Evolutionary conservation across 2,888 invertebrate species (phyloP).

Genomic region (Synanthedon tipuliformis): DNA sequence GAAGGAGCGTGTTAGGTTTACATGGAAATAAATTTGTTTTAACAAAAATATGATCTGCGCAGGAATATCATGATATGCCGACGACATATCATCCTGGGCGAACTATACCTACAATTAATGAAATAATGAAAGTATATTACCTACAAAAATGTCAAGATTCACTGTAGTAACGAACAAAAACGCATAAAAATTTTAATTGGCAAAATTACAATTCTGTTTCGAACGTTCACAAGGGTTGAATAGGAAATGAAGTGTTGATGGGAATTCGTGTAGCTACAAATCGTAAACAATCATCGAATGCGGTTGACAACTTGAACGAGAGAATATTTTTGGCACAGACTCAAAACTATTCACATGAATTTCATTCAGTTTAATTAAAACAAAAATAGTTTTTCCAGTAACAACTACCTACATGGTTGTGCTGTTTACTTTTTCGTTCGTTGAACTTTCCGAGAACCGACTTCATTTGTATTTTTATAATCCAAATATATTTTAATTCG

Average conservation of each 20-base stretch:
- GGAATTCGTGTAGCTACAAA: neutral
- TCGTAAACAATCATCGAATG: constrained; percentile 1
- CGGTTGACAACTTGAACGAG: constrained; percentile 18
- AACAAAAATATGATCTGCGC: too few species aligned
- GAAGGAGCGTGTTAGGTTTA: too few species aligned
- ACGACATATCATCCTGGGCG: too few species aligned
- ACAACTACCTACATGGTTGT: neutral
- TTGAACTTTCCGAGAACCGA: neutral
- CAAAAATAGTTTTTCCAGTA: neutral
- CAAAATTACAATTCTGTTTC: neutral
- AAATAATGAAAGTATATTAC: too few species aligned
- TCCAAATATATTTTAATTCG: neutral
- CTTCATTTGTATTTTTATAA: neutral
- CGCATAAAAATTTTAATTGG: too few species aligned
- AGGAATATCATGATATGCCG: too few species aligned
- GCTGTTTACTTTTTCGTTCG: neutral
- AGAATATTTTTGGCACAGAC: constrained; percentile 29
- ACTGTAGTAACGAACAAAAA: too few species aligned
- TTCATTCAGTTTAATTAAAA: constrained; percentile 11
- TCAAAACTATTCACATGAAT: constrained; percentile 15
- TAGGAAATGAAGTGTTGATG: constrained; percentile 7
- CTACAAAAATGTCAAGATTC: too few species aligned
- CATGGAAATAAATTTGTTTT: too few species aligned
- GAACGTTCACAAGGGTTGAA: neutral
- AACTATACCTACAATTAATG: too few species aligned